Conservation (phyloP, 2,888 invertebrate species). For the Sycophila texana region DNA sequence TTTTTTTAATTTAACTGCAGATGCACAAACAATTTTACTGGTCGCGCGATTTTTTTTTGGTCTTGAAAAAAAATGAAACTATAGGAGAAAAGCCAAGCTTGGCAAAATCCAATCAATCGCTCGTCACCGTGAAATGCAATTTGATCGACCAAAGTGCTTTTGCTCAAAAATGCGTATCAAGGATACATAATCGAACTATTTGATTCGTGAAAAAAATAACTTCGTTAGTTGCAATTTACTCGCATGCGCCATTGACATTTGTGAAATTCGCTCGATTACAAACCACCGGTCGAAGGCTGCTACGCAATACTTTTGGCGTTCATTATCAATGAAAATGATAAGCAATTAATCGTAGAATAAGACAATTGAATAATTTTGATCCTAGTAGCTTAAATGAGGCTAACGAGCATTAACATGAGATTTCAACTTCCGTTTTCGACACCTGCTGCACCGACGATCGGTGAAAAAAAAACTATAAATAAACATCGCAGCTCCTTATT, state of each 20-base stretch:
- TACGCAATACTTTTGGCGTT: constrained; percentile 54
- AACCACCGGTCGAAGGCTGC: constrained; percentile 40
- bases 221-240: constrained; percentile 1
- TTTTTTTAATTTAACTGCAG: constrained; percentile 45
- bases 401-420: constrained; percentile 4
- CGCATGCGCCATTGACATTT: not conserved
- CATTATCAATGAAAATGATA: constrained; percentile 67
- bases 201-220: constrained; percentile 20
- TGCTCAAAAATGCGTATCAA: constrained; percentile 18
- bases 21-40: constrained; percentile 39
- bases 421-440: constrained; percentile 23
- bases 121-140: constrained; percentile 43
- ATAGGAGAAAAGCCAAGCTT: constrained; percentile 11
- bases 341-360: constrained; percentile 72
- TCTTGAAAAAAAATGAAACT: not conserved
- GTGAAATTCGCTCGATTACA: not conserved
- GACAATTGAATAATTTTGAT: constrained; percentile 63
- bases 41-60: constrained; percentile 2
- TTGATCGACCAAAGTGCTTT: constrained; percentile 35
- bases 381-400: constrained; percentile 64
- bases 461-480: constrained; percentile 7
- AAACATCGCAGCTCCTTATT: constrained; percentile 67
- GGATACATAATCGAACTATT: not conserved
- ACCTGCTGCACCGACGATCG: not conserved
- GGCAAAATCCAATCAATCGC: constrained; percentile 45